Percentiles rank a stretch among this genome's conserved stretches.
phyloP scores from a whole-genome alignment of 1,140 invertebrate genomes.

The Pemphigus obesinymphae region DNA sequence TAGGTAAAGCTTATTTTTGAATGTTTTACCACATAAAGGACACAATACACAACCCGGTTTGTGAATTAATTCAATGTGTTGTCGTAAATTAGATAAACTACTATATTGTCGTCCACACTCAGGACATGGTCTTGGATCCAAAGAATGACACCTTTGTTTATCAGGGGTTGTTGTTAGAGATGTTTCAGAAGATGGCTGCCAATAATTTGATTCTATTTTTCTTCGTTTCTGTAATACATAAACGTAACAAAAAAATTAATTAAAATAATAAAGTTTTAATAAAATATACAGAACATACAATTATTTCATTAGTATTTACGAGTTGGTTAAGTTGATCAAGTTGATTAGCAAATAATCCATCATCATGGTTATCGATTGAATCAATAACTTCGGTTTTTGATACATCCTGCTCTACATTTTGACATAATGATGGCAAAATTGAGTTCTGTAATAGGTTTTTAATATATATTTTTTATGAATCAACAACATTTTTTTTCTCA shows the following conservation, averaged over 20 bases:
- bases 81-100: conserved; percentile 72
- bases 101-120: conserved; percentile 74
- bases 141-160: conserved; percentile 58
- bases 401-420: conserved; percentile 23
- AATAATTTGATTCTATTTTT: conserved; percentile 32
- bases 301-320: conserved; percentile 22
- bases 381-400: conserved; percentile 19
- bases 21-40: conserved; percentile 67
- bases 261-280: neutral
- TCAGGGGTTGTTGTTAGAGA: conserved; percentile 3
- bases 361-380: conserved; percentile 12
- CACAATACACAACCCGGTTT: conserved; percentile 70
- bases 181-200: conserved; percentile 11
- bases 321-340: conserved; percentile 27
- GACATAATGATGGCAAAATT: conserved; percentile 27
- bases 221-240: conserved; percentile 11
- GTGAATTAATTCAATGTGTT: conserved; percentile 75
- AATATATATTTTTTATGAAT: neutral
- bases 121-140: conserved; percentile 65
- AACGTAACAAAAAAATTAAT: neutral
- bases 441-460: neutral
- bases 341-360: conserved; percentile 27
- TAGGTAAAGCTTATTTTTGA: conserved; percentile 73
- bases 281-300: neutral
- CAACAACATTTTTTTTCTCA: too few species aligned